Conservation (phyloP, 2,113 vertebrate species). For the Hippoglossus stenolepis region DNA sequence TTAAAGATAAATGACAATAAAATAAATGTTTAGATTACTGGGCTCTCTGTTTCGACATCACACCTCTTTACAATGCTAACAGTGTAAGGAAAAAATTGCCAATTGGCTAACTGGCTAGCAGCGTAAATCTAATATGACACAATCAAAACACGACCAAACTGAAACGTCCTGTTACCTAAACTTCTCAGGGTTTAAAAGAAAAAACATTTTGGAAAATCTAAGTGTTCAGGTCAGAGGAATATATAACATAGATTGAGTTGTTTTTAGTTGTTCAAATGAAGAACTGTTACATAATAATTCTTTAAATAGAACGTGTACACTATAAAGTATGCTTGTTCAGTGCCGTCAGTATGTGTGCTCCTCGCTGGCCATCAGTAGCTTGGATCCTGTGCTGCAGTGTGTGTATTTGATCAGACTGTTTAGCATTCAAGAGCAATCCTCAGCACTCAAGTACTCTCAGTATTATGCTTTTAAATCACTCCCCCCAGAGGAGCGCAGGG, state of each 20-base stretch:
- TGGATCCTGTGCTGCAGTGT: constrained; percentile 58
- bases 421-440: constrained; percentile 76
- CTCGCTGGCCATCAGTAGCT: constrained; percentile 54
- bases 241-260: neutral
- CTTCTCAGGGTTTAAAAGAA: no score
- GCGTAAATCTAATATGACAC: no score
- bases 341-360: neutral
- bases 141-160: no score
- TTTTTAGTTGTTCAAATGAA: no score
- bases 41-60: no score
- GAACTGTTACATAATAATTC: neutral
- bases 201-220: no score
- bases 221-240: neutral
- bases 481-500: constrained; percentile 60
- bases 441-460: constrained; percentile 72
- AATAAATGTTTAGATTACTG: no score
- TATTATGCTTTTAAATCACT: constrained; percentile 78
- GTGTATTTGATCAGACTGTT: constrained; percentile 70
- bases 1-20: no score
- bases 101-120: no score
- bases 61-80: no score
- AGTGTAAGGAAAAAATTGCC: no score
- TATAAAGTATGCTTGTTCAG: neutral
- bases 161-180: no score
- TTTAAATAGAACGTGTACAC: neutral